These are phyloP conservation scores for Pyrgus malvae DNA, from an alignment of 2,888 invertebrate genomes.

Conservation along the genomic window DNA sequence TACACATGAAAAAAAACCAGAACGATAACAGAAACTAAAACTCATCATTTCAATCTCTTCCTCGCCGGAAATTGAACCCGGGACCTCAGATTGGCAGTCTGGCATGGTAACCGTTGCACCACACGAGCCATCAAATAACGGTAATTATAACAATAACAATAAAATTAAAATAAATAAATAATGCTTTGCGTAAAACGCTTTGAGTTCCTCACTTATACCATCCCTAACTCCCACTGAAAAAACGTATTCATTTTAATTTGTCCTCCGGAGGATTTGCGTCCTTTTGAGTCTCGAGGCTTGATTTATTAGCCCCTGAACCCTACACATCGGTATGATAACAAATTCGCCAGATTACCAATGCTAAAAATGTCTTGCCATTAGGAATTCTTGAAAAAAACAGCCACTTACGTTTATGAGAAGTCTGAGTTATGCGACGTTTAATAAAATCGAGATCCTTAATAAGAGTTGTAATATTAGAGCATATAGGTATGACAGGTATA, in stretches of 20 bases:
- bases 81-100: no score
- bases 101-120: no score
- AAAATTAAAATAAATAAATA: not conserved
- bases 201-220: conserved; percentile 34
- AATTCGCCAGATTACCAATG: conserved; percentile 19
- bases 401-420: conserved; percentile 2
- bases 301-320: conserved; percentile 34
- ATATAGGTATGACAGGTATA: no score
- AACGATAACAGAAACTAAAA: no score
- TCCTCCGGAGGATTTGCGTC: conserved; percentile 53
- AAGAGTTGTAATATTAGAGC: no score
- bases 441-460: no score
- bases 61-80: no score
- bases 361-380: conserved; percentile 13
- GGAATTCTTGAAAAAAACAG: conserved; percentile 2
- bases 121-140: no score
- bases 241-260: conserved; percentile 66
- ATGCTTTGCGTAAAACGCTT: not conserved
- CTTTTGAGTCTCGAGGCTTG: conserved; percentile 41
- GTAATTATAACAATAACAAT: no score
- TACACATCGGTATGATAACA: conserved; percentile 20
- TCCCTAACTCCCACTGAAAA: conserved; percentile 40
- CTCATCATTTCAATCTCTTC: no score
- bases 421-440: not conserved
- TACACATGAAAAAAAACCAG: no score